Conservation (phyloP, 2,888 invertebrate species). For the Peribatodes rhomboidaria region DNA sequence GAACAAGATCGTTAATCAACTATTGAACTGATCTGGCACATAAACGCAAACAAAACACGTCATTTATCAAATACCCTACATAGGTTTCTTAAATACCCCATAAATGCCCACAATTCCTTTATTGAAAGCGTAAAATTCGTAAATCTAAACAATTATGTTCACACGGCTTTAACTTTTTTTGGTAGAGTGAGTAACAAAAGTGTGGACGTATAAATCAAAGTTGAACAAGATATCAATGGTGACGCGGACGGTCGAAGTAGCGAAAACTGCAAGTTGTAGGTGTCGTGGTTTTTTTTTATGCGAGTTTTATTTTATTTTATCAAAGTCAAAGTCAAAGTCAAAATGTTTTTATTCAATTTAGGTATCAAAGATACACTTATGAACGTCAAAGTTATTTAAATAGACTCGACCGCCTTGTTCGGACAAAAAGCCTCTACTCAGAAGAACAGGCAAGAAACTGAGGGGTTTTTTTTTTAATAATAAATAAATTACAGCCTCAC, state of each 20-base stretch:
- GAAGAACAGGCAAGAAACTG: too few relatives aligned
- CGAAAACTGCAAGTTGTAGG: slow-evolving; percentile 78
- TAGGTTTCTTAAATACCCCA: slow-evolving; percentile 68
- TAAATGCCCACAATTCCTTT: slow-evolving; percentile 82
- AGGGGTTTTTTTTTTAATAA: too few relatives aligned
- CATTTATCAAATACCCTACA: slow-evolving; percentile 69
- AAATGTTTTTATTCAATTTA: too few relatives aligned
- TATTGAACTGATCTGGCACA: slow-evolving; percentile 50
- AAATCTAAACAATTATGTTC: slow-evolving; percentile 63
- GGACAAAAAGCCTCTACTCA: too few relatives aligned
- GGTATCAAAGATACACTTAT: too few relatives aligned
- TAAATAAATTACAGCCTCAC: too few relatives aligned
- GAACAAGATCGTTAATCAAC: slow-evolving; percentile 60
- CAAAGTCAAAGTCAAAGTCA: not conserved
- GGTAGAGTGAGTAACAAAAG: slow-evolving; percentile 52
- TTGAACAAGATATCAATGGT: slow-evolving; percentile 75
- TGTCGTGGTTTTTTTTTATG: slow-evolving; percentile 55
- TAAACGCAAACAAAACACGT: slow-evolving; percentile 62
- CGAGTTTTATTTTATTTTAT: too few relatives aligned
- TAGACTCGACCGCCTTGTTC: too few relatives aligned
- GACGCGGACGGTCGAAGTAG: slow-evolving; percentile 58
- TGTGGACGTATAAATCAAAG: slow-evolving; percentile 76
- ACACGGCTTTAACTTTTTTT: slow-evolving; percentile 57
- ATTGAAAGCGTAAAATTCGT: slow-evolving; percentile 72
- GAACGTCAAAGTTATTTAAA: too few relatives aligned